phyloP scores from a whole-genome alignment of 1,140 invertebrate genomes.

The Achroia grisella region DNA sequence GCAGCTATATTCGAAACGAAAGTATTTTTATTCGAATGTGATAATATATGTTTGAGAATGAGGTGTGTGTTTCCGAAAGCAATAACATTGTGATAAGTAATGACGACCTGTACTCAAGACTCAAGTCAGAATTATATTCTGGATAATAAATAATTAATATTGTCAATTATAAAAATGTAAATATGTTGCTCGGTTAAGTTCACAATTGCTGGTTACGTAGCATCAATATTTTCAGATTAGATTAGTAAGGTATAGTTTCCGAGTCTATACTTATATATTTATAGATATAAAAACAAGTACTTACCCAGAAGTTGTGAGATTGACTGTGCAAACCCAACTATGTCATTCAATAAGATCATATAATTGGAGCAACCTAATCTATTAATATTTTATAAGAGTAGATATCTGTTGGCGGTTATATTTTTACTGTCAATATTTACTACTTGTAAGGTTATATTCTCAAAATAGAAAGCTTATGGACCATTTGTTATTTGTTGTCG shows the following conservation, averaged over 20 bases:
- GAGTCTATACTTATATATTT: background rate
- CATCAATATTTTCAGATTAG: too few species aligned
- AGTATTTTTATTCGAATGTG: constrained; percentile 1
- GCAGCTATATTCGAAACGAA: constrained; percentile 15
- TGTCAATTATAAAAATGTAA: constrained; percentile 55
- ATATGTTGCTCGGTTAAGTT: constrained; percentile 15
- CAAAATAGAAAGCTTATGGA: constrained; percentile 61
- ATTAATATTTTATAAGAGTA: too few species aligned
- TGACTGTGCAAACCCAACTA: constrained; percentile 5
- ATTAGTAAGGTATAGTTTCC: too few species aligned
- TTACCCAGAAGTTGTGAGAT: constrained; percentile 18
- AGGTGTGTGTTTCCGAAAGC: constrained; percentile 60
- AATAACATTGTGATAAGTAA: constrained; percentile 70
- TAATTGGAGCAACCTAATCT: too few species aligned
- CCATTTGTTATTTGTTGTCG: constrained; percentile 62
- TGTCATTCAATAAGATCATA: constrained; percentile 5
- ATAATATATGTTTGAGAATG: constrained; percentile 48
- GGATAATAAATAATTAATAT: constrained; percentile 43
- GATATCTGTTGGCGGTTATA: too few species aligned
- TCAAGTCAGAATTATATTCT: constrained; percentile 30
- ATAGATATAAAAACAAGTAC: background rate
- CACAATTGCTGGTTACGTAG: constrained; percentile 9
- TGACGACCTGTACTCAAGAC: constrained; percentile 45
- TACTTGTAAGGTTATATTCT: constrained; percentile 47
- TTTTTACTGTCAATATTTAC: constrained; percentile 8